Base-by-base conservation (phyloP, 2,113 vertebrate genomes). In the Cygnus buccinator region DNA sequence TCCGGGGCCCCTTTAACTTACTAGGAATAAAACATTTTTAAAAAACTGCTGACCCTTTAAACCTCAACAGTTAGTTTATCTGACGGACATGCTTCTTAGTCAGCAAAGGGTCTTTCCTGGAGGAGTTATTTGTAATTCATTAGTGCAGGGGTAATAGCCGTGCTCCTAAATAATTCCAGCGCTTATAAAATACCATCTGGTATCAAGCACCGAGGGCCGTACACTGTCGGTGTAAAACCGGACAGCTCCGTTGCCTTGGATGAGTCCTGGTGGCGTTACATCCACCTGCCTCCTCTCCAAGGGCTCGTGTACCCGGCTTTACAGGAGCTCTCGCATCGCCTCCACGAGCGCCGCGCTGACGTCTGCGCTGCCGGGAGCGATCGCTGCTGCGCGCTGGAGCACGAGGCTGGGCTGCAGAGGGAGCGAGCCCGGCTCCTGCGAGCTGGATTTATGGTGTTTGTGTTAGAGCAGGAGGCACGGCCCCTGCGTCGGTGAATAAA, bases 21-120 rank as follows among this genome's bases (percentile, higher is more conserved):
- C 59, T 21, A 6, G 11, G 65, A 96, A 81, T 90, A 94, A 96
- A 96, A 94, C 57, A 58, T 87, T 76, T 96, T 65, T 11, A 0
- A 75, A 94, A 92, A 96, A 91, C 87, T 95, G 97, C 95, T 97
- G 96, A 97, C 96, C 96, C 86, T 93, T 94, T 76, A 96, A 96
- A 92, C 94, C 88, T 90, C 88, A 63, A 50, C 81, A 73, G 72
- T 92, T 88, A 83, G 87, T 94, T 97, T 95, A 77, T 96, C 84
- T 76, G 55, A 11, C 55, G 84, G 83, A 95, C 72, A 20, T 22
- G 25, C 73, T 95, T 95, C 95, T 92, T 93, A 88, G 65, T 92
- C 93, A 96, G 93, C 92, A 93, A 84, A 95, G 84, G 95, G 72
- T 73, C 54, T 74, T 94, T 92, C 91, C 91, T 96, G 73, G 66